A percentile compares a stretch with the other conserved stretches of the same genome.
phyloP scores from a whole-genome alignment of 2,113 vertebrate genomes.

The Mastomys natalensis region DNA sequence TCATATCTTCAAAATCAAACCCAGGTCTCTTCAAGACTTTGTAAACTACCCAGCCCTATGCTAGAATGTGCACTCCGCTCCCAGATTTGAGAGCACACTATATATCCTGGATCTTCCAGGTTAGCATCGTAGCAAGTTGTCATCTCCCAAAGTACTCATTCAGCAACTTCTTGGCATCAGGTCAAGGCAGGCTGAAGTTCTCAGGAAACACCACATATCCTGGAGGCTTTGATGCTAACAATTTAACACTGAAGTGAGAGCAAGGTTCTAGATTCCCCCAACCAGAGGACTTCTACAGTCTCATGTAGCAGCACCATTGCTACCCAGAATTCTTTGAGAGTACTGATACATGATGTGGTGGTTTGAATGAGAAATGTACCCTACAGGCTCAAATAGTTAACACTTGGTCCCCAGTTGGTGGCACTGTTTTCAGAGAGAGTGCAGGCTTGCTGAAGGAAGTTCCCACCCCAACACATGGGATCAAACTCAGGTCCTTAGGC shows the following conservation, averaged over 20 bases:
- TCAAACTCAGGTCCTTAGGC: background rate
- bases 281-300: background rate
- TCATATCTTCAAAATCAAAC: slow-evolving; percentile 23
- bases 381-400: background rate
- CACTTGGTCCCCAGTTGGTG: background rate
- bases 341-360: background rate
- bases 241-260: background rate
- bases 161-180: background rate
- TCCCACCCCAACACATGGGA: background rate
- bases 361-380: background rate
- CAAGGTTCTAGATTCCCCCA: background rate
- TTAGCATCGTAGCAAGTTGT: background rate
- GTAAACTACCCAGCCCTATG: background rate
- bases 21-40: background rate
- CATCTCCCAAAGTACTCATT: background rate
- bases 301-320: background rate
- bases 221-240: background rate
- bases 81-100: background rate
- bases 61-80: background rate
- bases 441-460: background rate
- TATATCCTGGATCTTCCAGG: background rate
- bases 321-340: background rate
- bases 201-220: background rate
- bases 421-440: background rate
- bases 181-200: background rate